Conservation (phyloP, 1,140 invertebrate genomes). For the Colletes gigas region DNA sequence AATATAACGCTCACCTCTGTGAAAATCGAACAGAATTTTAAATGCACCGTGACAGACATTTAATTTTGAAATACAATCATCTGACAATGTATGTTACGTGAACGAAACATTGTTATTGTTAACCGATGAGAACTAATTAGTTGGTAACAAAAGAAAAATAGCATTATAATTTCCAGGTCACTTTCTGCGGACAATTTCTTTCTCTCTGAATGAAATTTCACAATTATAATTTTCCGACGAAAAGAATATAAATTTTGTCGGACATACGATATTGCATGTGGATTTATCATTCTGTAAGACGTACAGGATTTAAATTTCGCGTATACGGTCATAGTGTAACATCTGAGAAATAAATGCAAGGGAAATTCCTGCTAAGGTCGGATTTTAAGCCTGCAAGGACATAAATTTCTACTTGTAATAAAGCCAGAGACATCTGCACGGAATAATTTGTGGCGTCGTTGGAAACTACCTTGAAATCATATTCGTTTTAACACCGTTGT, state of each 20-base stretch:
- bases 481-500: neutral
- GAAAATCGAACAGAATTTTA: too few species aligned
- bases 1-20: too few species aligned
- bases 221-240: too few species aligned
- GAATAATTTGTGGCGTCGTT: conserved; percentile 10
- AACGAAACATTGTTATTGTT: too few species aligned
- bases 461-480: neutral
- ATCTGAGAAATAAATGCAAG: conserved; percentile 4
- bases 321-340: neutral
- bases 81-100: too few species aligned
- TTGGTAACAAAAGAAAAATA: too few species aligned
- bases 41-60: too few species aligned
- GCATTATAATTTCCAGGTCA: too few species aligned
- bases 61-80: too few species aligned
- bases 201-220: too few species aligned
- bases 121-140: too few species aligned
- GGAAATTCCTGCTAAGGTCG: neutral
- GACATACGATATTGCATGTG: neutral
- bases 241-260: neutral
- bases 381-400: conserved; percentile 1
- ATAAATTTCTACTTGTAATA: conserved; percentile 32
- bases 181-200: too few species aligned
- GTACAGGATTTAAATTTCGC: neutral
- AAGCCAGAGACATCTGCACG: conserved; percentile 29
- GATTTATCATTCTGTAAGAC: neutral